Evolutionary conservation across 1,140 invertebrate genomes (phyloP).

Genomic region (Stegodyphus mimosarum): DNA sequence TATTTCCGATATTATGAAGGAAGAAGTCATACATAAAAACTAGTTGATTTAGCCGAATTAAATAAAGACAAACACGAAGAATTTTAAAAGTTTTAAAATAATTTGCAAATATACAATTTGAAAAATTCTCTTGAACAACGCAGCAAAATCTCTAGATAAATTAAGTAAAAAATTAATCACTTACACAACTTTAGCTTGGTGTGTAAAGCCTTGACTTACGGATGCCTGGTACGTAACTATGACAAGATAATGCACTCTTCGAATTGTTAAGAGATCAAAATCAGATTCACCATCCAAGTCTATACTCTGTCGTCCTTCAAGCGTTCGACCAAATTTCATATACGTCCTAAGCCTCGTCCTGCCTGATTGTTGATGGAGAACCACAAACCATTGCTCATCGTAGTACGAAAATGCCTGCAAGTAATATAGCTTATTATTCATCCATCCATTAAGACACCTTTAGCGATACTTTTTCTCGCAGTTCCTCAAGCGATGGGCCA

Average conservation of each 20-base stretch:
- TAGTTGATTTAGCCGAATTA: too few relatives aligned
- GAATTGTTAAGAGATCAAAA: constrained; percentile 7
- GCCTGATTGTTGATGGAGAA: background rate
- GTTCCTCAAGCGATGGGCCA: too few relatives aligned
- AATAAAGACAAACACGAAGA: too few relatives aligned
- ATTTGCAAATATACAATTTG: too few relatives aligned
- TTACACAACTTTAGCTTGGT: background rate
- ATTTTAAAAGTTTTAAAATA: too few relatives aligned
- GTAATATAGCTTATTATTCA: background rate
- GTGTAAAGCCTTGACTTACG: background rate
- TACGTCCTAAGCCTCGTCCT: constrained; percentile 12
- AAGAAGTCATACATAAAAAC: too few relatives aligned
- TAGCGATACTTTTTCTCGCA: too few relatives aligned
- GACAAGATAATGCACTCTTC: constrained; percentile 24
- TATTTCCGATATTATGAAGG: too few relatives aligned
- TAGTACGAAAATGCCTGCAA: constrained; percentile 18
- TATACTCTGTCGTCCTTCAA: constrained; percentile 17
- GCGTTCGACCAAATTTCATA: background rate
- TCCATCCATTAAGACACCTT: too few relatives aligned
- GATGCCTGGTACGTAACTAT: constrained; percentile 3
- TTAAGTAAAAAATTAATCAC: background rate
- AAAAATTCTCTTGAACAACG: too few relatives aligned
- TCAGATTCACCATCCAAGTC: constrained; percentile 21
- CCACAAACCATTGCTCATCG: constrained; percentile 42
- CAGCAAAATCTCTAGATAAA: too few relatives aligned